Base-by-base conservation (phyloP, 2,797 vertebrate species). In the Chloroceryle amazona region DNA sequence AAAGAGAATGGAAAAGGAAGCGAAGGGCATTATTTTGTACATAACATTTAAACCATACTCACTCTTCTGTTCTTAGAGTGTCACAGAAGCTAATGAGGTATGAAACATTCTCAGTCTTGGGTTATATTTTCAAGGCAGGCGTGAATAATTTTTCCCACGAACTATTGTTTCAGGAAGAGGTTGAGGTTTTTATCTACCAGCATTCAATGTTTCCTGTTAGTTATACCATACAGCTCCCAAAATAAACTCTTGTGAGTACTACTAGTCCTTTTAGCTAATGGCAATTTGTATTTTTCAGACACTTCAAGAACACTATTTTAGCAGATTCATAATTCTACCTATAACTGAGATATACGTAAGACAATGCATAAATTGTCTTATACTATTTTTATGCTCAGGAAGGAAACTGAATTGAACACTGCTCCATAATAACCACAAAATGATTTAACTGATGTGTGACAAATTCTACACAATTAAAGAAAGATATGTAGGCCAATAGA, bases 361-460 rank as follows among this genome's bases (percentile, higher is more conserved):
- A 81, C 57, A 66, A 86, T 29, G 55, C 52, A 35, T 91, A 83
- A 81, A 81, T 61, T 94, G 63, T 83, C 75, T 90, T 52, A 4
- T 5, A n/a, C 81, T 97, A 89, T 92, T 95, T 95, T 94, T 96
- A 90, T 87, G 84, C 28, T 78, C 70, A 46, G 94, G 93, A 91
- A 94, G 81, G 93, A 96, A 91, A 60, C 39, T 17, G 79, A 87
- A 76, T 39, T 66, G 75, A 86, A 90, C 28, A 39, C 3, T 65
- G 76, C 37, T 70, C 55, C 81, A 76, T 79, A 95, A 93, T 46
- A 58, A 85, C 57, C 21, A 54, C 13, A 31, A 92, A 94, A 73
- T 73, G 18, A 84, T 86, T 90, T 89, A 90, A 88, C 35, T 72
- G 62, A 72, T 72, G 46, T 28, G 35, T 62, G 71, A 79, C 21